Evolutionary conservation across 30 jellyfish, hydroid and myxozoan genomes (phyloP).

Genomic region (Aurelia aurita): DNA sequence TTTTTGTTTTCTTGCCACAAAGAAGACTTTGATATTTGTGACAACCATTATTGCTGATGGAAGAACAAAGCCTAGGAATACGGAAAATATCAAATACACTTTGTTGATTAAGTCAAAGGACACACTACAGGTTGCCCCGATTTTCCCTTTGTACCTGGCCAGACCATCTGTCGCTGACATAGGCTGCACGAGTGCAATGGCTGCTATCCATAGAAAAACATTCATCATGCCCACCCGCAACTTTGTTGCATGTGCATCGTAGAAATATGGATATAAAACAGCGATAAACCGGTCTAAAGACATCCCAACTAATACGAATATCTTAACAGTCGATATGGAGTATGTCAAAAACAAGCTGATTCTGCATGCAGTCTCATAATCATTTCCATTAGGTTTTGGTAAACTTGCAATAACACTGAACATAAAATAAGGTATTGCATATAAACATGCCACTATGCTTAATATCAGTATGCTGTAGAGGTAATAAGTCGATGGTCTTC

Average conservation of each 20-base stretch:
- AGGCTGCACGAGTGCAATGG: background rate
- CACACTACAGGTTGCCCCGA: conserved; percentile 46
- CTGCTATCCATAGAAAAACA: conserved; percentile 12
- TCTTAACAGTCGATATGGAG: conserved; percentile 18
- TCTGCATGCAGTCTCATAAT: conserved; percentile 14
- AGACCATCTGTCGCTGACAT: conserved; percentile 26
- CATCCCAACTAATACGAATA: conserved; percentile 21
- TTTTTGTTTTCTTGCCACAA: conserved; percentile 29
- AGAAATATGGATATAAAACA: conserved; percentile 33
- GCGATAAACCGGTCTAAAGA: conserved; percentile 45
- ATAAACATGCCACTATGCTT: conserved; percentile 36
- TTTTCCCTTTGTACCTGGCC: conserved; percentile 11
- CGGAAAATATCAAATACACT: background rate
- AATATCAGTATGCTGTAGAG: conserved; percentile 29
- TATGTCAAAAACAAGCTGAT: conserved; percentile 19
- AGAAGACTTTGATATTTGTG: conserved; percentile 40
- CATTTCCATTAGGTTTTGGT: conserved; percentile 16
- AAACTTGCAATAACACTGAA: conserved; percentile 7
- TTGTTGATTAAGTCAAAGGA: background rate
- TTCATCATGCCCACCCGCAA: background rate
- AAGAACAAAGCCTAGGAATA: background rate
- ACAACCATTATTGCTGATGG: conserved; percentile 13
- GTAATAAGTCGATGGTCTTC: conserved; percentile 34
- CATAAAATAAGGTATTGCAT: conserved; percentile 36
- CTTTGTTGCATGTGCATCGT: conserved; percentile 20